A percentile compares a stretch with the other conserved stretches of the same genome.
phyloP scores from a whole-genome alignment of 2,113 vertebrate genomes.

The Cranoglanis bouderius region DNA sequence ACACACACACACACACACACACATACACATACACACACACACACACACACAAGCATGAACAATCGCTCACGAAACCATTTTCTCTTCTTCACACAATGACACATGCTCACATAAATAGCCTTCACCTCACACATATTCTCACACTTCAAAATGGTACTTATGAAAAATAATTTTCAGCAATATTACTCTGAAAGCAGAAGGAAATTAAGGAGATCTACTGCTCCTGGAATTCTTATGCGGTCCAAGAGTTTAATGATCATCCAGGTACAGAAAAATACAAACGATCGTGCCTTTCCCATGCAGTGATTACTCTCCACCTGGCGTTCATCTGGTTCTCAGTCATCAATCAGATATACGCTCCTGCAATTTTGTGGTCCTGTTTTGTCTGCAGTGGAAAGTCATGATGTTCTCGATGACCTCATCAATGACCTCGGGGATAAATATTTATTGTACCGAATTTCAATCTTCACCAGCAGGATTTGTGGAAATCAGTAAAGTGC shows the following conservation, averaged over 20 bases:
- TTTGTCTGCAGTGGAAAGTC: slow-evolving; percentile 8
- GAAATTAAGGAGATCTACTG: slow-evolving; percentile 2
- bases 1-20: slow-evolving; percentile 31
- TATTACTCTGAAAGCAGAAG: slow-evolving; percentile 18
- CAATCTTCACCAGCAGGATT: not conserved
- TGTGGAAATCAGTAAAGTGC: slow-evolving; percentile 14
- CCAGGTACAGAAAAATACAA: slow-evolving; percentile 3
- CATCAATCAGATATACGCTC: not conserved
- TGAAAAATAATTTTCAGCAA: slow-evolving; percentile 28
- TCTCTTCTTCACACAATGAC: slow-evolving; percentile 49
- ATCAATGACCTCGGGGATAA: slow-evolving; percentile 3
- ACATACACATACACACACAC: slow-evolving; percentile 10
- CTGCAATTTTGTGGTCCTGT: slow-evolving; percentile 17
- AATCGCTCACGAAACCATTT: slow-evolving; percentile 40
- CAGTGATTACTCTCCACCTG: not conserved
- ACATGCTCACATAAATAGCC: slow-evolving; percentile 48
- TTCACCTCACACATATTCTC: slow-evolving; percentile 47
- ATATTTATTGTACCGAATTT: not conserved
- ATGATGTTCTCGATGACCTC: slow-evolving; percentile 19
- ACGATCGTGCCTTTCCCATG: not conserved
- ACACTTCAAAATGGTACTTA: slow-evolving; percentile 37
- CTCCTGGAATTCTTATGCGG: not conserved
- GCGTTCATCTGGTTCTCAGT: not conserved
- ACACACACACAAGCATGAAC: slow-evolving; percentile 30
- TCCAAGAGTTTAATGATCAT: not conserved